These are phyloP conservation scores for Setophaga kirtlandii DNA, from an alignment of 2,113 vertebrate species.

Conservation along the genomic window DNA sequence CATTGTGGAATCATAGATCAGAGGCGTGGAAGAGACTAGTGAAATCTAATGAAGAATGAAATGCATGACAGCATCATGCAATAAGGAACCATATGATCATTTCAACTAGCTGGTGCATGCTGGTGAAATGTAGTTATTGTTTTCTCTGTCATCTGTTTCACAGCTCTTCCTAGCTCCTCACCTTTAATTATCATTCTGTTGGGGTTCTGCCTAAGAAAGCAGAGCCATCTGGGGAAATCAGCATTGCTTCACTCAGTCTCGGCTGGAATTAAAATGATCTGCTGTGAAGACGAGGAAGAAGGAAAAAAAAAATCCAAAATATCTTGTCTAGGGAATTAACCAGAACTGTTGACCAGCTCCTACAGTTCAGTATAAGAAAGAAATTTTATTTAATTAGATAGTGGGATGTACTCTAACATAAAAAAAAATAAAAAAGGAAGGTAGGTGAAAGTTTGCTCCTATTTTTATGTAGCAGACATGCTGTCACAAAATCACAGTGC, in stretches of 20 bases:
- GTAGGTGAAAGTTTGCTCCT: neutral
- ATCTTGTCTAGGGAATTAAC: neutral
- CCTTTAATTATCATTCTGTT: constrained; percentile 43
- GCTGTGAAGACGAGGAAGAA: neutral
- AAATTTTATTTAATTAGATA: neutral
- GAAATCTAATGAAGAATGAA: neutral
- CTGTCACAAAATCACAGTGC: neutral
- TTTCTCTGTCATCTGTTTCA: neutral
- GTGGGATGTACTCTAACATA: neutral
- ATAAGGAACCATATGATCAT: neutral
- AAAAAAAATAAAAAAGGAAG: neutral
- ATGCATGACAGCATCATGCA: neutral
- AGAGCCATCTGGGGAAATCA: constrained; percentile 63
- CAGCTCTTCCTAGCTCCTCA: constrained; percentile 6
- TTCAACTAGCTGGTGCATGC: neutral
- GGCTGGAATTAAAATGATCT: constrained; percentile 57
- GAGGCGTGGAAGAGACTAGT: neutral
- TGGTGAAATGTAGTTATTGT: neutral
- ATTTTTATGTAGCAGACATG: neutral
- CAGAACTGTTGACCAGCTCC: constrained; percentile 1
- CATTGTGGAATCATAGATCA: neutral
- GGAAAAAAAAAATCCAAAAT: neutral
- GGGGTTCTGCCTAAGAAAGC: constrained; percentile 34
- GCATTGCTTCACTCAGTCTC: neutral
- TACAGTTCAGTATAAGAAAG: neutral